Percentiles rank a stretch among this genome's conserved stretches.
These are phyloP conservation scores for Tenrec ecaudatus DNA, from an alignment of 2,113 vertebrate species.

Conservation along the genomic window DNA sequence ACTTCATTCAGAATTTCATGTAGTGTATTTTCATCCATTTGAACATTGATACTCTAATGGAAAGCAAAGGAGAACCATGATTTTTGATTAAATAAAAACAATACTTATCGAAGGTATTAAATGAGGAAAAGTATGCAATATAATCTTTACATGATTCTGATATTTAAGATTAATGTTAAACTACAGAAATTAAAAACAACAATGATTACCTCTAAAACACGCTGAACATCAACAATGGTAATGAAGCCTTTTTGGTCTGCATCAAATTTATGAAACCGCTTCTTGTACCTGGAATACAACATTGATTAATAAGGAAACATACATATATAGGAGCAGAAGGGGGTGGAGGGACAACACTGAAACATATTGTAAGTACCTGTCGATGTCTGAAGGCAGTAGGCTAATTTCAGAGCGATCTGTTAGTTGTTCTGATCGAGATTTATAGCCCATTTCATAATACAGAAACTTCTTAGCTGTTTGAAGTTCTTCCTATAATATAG, in stretches of 20 bases:
- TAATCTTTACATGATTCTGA: conserved; percentile 8
- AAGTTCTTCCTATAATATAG: conserved; percentile 90
- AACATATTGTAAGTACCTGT: conserved; percentile 87
- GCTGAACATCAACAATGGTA: conserved; percentile 95
- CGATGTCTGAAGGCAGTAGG: conserved; percentile 90
- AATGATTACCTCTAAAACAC: conserved; percentile 91
- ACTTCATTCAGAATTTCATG: conserved; percentile 98
- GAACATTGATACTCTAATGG: conserved; percentile 92
- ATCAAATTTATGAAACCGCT: conserved; percentile 97
- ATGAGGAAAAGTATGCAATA: neutral
- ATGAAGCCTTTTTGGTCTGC: conserved; percentile 97
- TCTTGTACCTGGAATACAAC: conserved; percentile 92
- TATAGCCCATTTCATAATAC: conserved; percentile 98
- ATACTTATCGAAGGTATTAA: conserved; percentile 1
- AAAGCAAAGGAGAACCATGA: conserved; percentile 27
- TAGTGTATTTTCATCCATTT: conserved; percentile 94
- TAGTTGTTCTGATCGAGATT: conserved; percentile 95
- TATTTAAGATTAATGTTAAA: neutral
- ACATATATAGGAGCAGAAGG: neutral
- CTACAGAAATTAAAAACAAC: neutral
- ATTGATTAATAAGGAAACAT: conserved; percentile 54
- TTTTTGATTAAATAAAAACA: neutral
- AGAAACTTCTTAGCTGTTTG: conserved; percentile 92
- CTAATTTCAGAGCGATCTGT: conserved; percentile 93
- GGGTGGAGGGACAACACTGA: neutral